Conservation (phyloP, 2,797 vertebrate genomes). For the Rhabdophis nuchalis region DNA sequence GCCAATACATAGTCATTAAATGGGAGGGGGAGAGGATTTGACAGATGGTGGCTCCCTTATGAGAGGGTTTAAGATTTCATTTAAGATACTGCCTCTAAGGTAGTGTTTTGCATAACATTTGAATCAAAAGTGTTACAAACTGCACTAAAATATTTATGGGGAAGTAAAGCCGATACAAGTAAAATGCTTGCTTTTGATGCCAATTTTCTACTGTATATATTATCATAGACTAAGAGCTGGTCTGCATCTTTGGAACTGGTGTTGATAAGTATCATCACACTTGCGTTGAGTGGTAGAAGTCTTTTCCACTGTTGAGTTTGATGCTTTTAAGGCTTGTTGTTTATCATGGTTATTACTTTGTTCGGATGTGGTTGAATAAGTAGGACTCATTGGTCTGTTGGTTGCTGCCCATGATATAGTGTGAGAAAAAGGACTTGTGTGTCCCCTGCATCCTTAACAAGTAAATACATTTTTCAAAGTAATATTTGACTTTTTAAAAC, state of each 20-base stretch:
- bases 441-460: neutral
- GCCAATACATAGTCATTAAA: conserved; percentile 25
- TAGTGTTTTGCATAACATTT: conserved; percentile 53
- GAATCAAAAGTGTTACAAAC: conserved; percentile 10
- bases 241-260: neutral
- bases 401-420: neutral
- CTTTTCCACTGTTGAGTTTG: neutral
- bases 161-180: conserved; percentile 15
- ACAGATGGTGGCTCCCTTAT: conserved; percentile 40
- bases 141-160: neutral
- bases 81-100: conserved; percentile 39
- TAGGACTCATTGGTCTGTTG: neutral
- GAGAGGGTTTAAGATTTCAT: conserved; percentile 43
- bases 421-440: neutral
- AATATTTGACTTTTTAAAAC: neutral
- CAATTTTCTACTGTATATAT: neutral
- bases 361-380: neutral
- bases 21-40: conserved; percentile 10
- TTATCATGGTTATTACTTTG: neutral
- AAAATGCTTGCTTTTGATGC: neutral
- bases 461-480: neutral
- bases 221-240: neutral
- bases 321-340: neutral
- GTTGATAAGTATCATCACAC: neutral
- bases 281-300: neutral